phyloP scores from a whole-genome alignment of 1,140 invertebrate genomes.

The Leptopilina clavipes region DNA sequence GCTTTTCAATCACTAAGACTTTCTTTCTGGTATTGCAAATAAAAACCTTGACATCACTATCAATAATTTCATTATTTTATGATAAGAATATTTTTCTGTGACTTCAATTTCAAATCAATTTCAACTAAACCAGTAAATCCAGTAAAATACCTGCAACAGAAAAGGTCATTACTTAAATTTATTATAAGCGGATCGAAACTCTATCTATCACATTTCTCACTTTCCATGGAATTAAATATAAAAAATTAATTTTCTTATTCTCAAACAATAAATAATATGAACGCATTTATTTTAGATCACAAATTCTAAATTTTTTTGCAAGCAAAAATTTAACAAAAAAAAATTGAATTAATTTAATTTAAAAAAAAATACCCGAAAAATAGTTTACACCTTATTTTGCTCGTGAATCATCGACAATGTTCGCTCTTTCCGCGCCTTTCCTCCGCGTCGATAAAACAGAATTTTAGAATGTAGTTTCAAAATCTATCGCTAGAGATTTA shows the following conservation, averaged over 20 bases:
- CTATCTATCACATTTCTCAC: background rate
- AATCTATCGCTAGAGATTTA: too few species aligned
- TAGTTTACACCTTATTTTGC: too few species aligned
- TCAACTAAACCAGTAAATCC: background rate
- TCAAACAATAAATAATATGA: too few species aligned
- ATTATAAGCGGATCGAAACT: constrained; percentile 37
- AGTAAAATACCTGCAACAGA: background rate
- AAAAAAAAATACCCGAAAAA: too few species aligned
- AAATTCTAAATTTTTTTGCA: too few species aligned
- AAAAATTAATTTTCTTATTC: background rate
- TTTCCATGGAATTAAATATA: background rate
- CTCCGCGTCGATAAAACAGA: too few species aligned
- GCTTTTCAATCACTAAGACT: background rate
- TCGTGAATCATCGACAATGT: background rate
- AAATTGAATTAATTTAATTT: too few species aligned
- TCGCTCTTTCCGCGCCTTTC: too few species aligned
- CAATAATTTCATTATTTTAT: constrained; percentile 37
- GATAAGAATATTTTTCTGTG: background rate
- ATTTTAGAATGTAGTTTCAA: too few species aligned
- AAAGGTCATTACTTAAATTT: constrained; percentile 37
- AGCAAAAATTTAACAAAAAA: too few species aligned
- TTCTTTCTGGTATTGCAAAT: background rate
- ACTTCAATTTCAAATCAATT: background rate
- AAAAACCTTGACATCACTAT: constrained; percentile 39
- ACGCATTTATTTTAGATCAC: too few species aligned